Evolutionary conservation across 2,797 vertebrate genomes (phyloP), one percentile per base, ranked within the genome.

Genomic region (Sebastes diaconus): DNA sequence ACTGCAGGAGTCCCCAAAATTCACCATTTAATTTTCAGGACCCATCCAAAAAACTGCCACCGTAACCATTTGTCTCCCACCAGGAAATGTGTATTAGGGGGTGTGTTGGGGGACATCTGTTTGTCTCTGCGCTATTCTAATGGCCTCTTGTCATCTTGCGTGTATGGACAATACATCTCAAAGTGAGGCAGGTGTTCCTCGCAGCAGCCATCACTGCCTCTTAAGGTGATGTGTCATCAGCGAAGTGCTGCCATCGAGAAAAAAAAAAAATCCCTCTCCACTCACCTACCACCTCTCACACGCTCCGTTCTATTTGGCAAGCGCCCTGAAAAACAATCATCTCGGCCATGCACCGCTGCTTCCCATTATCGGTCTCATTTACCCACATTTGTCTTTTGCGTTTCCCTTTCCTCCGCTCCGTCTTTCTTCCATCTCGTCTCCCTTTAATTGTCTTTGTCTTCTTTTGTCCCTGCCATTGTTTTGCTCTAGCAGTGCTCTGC

Each of bases 361-460:
- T 87, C 84, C 89, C 88, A 93, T 93, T 91, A 93, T 93, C 88
- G 77, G 74, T 91, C 84, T 91, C 90, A 94, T 93, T 94, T 93
- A 90, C 84, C 46, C 81, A 88, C 81, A 86, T 92, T 92, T 91
- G 82, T 93, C 89, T 90, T 79, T 54, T 74, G 83, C 58, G 5
- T 83, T 85, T 83, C 81, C 69, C 50, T 80, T 77, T 68, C 73
- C 76, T 74, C 55, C 78, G 72, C 61, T 71, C 58, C 2, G 20
- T 83, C 85, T 84, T 68, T 79, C 77, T 74, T 81, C 81, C 61
- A 63, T 83, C 86, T 79, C 32, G n/a, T 80, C 82, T 83, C 22
- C 50, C 85, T 70, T 86, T 87, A 90, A 90, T 91, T 92, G 84
- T 85, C 83, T 83, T 83, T 87, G 77, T 84, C 84, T 76, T 80